Conservation (phyloP, 2,888 invertebrate genomes). For the Mystacides longicornis region DNA sequence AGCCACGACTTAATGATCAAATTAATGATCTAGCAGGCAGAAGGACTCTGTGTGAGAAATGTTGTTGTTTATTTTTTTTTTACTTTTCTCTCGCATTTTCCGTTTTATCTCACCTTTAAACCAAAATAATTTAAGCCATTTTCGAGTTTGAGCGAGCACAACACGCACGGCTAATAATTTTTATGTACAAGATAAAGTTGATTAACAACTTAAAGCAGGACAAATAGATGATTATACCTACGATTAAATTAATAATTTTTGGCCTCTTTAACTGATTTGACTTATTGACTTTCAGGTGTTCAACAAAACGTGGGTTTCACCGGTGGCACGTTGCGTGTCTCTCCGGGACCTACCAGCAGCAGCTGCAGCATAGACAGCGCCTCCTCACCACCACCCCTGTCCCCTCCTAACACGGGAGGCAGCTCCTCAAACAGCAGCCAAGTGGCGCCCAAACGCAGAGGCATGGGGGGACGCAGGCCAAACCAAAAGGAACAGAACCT, state of each 20-base stretch:
- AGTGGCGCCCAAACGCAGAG: constrained; percentile 51
- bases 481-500: constrained; percentile 65
- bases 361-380: constrained; percentile 38
- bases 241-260: background rate
- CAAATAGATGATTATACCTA: too few species aligned
- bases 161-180: too few species aligned
- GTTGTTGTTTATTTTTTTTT: too few species aligned
- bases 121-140: too few species aligned
- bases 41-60: too few species aligned
- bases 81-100: too few species aligned
- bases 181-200: too few species aligned
- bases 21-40: too few species aligned
- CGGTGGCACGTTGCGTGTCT: constrained; percentile 44
- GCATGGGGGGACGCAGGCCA: constrained; percentile 80
- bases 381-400: constrained; percentile 34
- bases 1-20: too few species aligned
- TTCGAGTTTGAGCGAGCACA: too few species aligned
- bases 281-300: constrained; percentile 10
- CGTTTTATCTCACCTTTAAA: too few species aligned
- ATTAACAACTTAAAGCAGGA: too few species aligned
- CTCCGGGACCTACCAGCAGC: constrained; percentile 42
- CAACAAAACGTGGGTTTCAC: constrained; percentile 23
- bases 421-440: constrained; percentile 33
- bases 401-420: constrained; percentile 44
- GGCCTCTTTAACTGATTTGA: background rate